Evolutionary conservation across 2,888 invertebrate species (phyloP).

Genomic region (Eudasyphora cyanicolor): DNA sequence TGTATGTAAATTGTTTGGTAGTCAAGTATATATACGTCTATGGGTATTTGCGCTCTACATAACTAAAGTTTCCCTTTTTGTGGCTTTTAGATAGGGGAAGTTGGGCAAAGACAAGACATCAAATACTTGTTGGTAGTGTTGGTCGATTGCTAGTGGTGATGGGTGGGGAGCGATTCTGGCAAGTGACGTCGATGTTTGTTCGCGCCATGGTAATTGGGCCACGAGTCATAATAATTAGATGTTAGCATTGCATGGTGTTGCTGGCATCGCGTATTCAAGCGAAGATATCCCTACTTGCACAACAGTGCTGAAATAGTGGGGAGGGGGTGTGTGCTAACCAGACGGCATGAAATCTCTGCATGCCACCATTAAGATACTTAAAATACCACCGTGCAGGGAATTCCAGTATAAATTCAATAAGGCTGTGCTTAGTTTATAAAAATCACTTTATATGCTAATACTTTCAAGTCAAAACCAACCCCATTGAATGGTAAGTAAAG

Average conservation of each 20-base stretch:
- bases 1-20: background rate
- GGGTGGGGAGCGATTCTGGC: background rate
- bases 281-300: too few species aligned
- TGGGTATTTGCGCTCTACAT: background rate
- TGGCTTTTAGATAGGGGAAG: background rate
- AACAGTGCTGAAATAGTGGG: too few species aligned
- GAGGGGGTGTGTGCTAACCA: background rate
- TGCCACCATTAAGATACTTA: background rate
- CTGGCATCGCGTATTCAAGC: background rate
- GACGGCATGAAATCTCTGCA: background rate
- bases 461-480: background rate
- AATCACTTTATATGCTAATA: constrained; percentile 19
- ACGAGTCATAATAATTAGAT: constrained; percentile 1
- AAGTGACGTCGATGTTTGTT: background rate
- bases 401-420: background rate
- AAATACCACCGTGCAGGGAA: background rate
- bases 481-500: background rate
- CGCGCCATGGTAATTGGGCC: background rate
- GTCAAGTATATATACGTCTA: background rate
- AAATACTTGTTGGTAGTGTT: background rate
- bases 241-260: background rate
- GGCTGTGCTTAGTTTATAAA: background rate
- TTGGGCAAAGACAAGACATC: background rate
- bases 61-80: background rate
- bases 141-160: background rate